Evolutionary conservation across 2,797 vertebrate species (phyloP), one percentile per base, ranked within the genome.

Genomic region (Muscicapa comitata): DNA sequence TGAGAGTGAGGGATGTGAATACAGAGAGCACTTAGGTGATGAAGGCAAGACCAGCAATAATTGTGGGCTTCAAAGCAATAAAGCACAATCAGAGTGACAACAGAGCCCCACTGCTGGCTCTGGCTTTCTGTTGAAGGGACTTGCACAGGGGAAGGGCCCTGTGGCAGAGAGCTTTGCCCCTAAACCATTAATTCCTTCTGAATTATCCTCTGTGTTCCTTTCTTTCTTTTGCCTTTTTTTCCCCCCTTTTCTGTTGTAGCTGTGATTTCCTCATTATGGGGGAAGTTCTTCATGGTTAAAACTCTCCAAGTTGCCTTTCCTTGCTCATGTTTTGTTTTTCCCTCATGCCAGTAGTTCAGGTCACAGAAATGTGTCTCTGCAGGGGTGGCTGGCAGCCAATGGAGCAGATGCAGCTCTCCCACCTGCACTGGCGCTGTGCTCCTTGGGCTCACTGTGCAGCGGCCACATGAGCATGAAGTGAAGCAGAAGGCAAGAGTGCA

Each of bases 1-100:
- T 93, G 83, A 72, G 43, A 54, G 67, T 51, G 81, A 85, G 78
- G 68, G 72, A 42, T 70, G 70, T 6, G 58, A 92, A 88, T 24
- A 53, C 86, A 92, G 91, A 94, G 88, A 95, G 48, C 89, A 94
- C 84, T 96, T 68, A 38, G 0, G 10, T 50, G 91, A 88, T 81
- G 91, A 91, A 95, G 90, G 91, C 86, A 86, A 71, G 86, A 68
- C 62, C 0, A 0, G 94, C 92, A 96, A 95, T 94, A 95, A 84
- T 63, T 88, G 58, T 72, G 50, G 88, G 53, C 94, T 96, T 92
- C 87, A 91, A 80, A 92, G 94, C 87, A 91, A 80, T 55, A 86
- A 92, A 93, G 75, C 72, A 95, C 91, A 94, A 96, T 96, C 95
- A 94, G 1, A 13, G 84, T 72, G 84, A 86, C 92, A 95, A 90